A percentile compares a stretch with the other conserved stretches of the same genome.
These are phyloP conservation scores for Darevskia nairensis DNA, from an alignment of 2,797 vertebrate species.

Conservation along the genomic window DNA sequence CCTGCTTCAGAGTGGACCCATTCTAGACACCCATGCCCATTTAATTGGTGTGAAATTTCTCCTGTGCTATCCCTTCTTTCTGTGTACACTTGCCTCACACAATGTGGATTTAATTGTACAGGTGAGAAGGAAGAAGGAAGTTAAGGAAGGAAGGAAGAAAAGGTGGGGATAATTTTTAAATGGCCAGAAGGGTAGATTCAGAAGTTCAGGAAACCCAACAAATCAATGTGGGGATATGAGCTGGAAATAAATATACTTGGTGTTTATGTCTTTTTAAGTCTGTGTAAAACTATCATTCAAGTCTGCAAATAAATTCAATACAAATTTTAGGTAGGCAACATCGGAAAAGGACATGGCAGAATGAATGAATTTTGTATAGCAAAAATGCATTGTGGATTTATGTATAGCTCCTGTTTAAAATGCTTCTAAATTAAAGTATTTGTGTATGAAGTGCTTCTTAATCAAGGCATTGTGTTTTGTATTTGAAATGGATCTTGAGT, in stretches of 20 bases:
- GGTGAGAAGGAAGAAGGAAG: not conserved
- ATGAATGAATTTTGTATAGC: not conserved
- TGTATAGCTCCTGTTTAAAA: not conserved
- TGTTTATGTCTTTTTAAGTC: not conserved
- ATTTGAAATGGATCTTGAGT: slow-evolving; percentile 20
- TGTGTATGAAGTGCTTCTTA: not conserved
- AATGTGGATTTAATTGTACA: not conserved
- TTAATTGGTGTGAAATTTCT: not conserved
- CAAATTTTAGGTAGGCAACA: not conserved
- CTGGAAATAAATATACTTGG: not conserved
- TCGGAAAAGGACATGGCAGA: not conserved
- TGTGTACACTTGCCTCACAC: not conserved
- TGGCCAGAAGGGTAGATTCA: not conserved
- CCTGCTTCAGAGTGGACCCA: not conserved
- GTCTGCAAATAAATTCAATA: not conserved
- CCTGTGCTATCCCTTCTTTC: not conserved
- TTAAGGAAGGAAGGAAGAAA: not conserved
- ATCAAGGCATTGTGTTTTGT: slow-evolving; percentile 5
- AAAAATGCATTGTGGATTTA: slow-evolving; percentile 7
- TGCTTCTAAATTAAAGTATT: not conserved
- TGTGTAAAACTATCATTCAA: not conserved
- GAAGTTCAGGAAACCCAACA: not conserved
- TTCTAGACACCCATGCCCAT: not conserved
- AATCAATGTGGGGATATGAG: not conserved
- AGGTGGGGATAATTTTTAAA: not conserved